Conservation (phyloP, 2,113 vertebrate species). For the Epinephelus lanceolatus region DNA sequence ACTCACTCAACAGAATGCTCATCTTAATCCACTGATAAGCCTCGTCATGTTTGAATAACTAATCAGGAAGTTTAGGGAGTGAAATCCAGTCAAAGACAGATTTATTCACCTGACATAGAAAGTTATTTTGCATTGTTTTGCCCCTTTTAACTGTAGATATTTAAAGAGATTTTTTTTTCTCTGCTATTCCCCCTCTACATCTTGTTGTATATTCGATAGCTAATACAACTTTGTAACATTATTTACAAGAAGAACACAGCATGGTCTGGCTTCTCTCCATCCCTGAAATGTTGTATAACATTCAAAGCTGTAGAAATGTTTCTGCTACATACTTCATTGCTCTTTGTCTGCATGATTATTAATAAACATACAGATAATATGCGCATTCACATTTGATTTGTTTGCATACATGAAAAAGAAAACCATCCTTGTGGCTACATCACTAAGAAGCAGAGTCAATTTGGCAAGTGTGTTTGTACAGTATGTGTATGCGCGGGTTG, state of each 20-base stretch:
- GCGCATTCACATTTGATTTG: neutral
- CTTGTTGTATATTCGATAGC: neutral
- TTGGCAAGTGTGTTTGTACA: constrained; percentile 24
- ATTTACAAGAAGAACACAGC: neutral
- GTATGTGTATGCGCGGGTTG: neutral
- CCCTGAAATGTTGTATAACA: neutral
- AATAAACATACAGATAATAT: constrained; percentile 4
- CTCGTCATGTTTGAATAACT: constrained; percentile 58
- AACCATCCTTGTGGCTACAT: constrained; percentile 2
- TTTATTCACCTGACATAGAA: constrained; percentile 37
- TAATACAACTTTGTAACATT: neutral
- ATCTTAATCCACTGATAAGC: constrained; percentile 69
- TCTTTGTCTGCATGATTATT: neutral
- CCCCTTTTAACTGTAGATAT: neutral
- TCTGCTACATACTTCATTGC: neutral
- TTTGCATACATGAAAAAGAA: constrained; percentile 16
- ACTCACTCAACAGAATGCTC: constrained; percentile 56
- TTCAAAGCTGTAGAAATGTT: too few relatives aligned
- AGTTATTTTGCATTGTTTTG: neutral
- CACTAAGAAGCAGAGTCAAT: neutral
- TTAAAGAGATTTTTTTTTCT: neutral
- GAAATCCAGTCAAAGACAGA: constrained; percentile 34
- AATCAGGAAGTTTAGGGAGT: constrained; percentile 50
- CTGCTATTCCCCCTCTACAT: neutral
- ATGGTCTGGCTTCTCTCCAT: neutral